Percentiles rank a stretch among this genome's conserved stretches.
phyloP scores from a whole-genome alignment of 2,797 vertebrate species.

The Taenioides sp. region DNA sequence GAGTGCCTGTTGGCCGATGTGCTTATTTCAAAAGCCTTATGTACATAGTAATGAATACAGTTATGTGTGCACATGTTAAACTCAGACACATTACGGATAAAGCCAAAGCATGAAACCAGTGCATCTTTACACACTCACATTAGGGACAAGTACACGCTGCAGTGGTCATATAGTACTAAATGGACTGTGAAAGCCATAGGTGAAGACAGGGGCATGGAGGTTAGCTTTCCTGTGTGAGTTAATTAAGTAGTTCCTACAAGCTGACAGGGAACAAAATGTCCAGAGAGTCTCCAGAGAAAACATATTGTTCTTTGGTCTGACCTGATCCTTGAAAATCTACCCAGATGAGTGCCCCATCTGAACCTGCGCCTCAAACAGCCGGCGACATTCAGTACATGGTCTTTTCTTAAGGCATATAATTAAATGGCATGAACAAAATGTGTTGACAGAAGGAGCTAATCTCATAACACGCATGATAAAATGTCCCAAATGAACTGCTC shows the following conservation, averaged over 20 bases:
- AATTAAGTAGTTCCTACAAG: constrained; percentile 20
- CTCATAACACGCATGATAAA: constrained; percentile 23
- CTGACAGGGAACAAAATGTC: constrained; percentile 34
- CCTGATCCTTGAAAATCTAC: constrained; percentile 48
- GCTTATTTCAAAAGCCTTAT: constrained; percentile 35
- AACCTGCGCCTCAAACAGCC: constrained; percentile 44
- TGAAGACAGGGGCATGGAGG: constrained; percentile 20
- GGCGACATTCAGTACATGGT: constrained; percentile 63
- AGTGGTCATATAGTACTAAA: constrained; percentile 19
- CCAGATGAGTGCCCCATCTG: constrained; percentile 35
- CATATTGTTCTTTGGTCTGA: constrained; percentile 42
- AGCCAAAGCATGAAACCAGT: not conserved
- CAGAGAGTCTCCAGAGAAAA: constrained; percentile 50
- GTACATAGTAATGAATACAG: constrained; percentile 24
- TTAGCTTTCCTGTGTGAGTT: constrained; percentile 13
- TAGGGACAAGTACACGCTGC: constrained; percentile 15
- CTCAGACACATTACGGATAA: constrained; percentile 7
- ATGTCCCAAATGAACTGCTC: constrained; percentile 1
- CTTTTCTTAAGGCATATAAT: constrained; percentile 32
- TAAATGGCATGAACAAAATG: constrained; percentile 40
- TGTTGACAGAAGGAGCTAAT: constrained; percentile 35
- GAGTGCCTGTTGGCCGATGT: constrained; percentile 13
- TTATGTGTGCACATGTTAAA: constrained; percentile 13
- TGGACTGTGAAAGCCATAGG: constrained; percentile 23
- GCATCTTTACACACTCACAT: constrained; percentile 18